Conservation (phyloP, 2,797 vertebrate genomes). For the Aythya fuligula region DNA sequence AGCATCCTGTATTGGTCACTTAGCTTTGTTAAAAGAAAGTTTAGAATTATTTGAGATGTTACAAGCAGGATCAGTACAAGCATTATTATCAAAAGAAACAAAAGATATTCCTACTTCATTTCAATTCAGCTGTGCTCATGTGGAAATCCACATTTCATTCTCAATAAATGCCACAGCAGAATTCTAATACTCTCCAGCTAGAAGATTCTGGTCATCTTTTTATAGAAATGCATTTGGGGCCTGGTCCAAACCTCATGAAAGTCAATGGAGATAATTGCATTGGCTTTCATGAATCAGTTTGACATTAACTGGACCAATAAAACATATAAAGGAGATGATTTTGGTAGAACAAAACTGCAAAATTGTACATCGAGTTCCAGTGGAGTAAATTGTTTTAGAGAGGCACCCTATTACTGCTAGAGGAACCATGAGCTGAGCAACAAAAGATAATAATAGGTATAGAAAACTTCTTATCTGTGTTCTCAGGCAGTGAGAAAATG, state of each 20-base stretch:
- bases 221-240: neutral
- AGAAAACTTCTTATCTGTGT: slow-evolving; percentile 29
- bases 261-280: neutral
- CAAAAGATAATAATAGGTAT: slow-evolving; percentile 53
- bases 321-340: neutral
- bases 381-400: neutral
- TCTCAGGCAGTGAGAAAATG: slow-evolving; percentile 57
- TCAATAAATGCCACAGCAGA: neutral
- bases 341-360: neutral
- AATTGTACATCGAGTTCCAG: neutral
- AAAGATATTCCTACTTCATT: neutral
- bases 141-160: neutral
- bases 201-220: neutral
- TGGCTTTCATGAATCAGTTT: neutral
- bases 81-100: neutral
- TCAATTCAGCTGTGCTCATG: neutral
- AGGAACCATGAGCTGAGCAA: slow-evolving; percentile 16
- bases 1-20: neutral
- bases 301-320: neutral
- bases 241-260: neutral
- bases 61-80: neutral
- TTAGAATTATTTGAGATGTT: neutral
- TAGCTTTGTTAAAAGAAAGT: neutral
- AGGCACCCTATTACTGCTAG: neutral
- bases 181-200: neutral